Evolutionary conservation across 2,113 vertebrate species (phyloP).

Genomic region (Anser cygnoides): DNA sequence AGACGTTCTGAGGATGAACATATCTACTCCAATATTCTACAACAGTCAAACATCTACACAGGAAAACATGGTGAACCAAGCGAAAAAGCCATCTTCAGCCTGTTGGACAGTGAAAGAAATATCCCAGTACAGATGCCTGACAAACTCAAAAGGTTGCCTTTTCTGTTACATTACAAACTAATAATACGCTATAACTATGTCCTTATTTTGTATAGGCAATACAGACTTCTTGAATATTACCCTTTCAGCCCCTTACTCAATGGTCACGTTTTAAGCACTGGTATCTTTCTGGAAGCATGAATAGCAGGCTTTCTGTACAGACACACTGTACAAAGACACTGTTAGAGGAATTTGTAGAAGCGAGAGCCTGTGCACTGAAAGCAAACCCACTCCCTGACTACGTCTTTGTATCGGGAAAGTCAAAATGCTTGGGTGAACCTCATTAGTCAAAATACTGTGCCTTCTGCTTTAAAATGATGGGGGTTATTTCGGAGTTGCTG

Average conservation of each 20-base stretch:
- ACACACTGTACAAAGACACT: not conserved
- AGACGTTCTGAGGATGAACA: not conserved
- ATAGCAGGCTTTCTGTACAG: not conserved
- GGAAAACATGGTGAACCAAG: not conserved
- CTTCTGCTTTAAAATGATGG: not conserved
- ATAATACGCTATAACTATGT: not conserved
- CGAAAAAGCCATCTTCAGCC: not conserved
- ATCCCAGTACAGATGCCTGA: fast-evolving
- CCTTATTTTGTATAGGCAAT: not conserved
- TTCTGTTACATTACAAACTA: not conserved
- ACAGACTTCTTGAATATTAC: not conserved
- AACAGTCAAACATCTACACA: not conserved
- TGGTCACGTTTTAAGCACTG: not conserved
- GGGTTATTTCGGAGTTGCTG: not conserved
- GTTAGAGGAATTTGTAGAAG: not conserved
- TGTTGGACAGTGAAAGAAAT: not conserved
- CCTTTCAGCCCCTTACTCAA: not conserved
- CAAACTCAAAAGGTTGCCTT: not conserved
- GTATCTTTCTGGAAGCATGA: not conserved
- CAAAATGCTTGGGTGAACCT: not conserved
- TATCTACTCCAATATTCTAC: not conserved
- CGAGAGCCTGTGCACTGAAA: not conserved
- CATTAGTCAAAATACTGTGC: not conserved
- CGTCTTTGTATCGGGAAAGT: not conserved
- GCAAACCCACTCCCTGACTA: not conserved